Evolutionary conservation across 1,140 invertebrate species (phyloP).

Genomic region (Lanistes nyassanus): DNA sequence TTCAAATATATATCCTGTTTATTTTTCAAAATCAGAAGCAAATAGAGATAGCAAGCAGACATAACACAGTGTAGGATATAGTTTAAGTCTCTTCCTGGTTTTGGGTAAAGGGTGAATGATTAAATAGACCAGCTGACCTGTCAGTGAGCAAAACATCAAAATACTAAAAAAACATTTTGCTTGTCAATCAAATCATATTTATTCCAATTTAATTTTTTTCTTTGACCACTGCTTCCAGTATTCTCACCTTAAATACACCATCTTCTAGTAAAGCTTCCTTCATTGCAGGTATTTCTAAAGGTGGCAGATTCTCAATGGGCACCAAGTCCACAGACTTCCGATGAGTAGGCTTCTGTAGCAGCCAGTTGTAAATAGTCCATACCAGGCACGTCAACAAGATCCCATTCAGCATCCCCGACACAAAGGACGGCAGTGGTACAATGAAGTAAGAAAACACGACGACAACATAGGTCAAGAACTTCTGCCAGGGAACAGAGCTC

Average conservation of each 20-base stretch:
- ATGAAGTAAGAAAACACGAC: conserved; percentile 54
- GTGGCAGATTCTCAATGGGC: conserved; percentile 49
- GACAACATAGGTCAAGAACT: conserved; percentile 33
- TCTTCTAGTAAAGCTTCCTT: conserved; percentile 52
- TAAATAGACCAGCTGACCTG: too few relatives aligned
- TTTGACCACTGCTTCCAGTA: too few relatives aligned
- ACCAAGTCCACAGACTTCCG: conserved; percentile 37
- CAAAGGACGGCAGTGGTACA: conserved; percentile 58
- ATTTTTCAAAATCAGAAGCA: too few relatives aligned
- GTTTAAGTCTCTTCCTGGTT: too few relatives aligned
- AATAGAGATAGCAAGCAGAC: too few relatives aligned
- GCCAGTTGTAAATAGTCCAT: conserved; percentile 49
- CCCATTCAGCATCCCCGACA: conserved; percentile 60
- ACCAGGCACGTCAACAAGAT: conserved; percentile 40
- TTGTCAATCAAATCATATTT: too few relatives aligned
- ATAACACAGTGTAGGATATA: too few relatives aligned
- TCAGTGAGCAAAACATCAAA: too few relatives aligned
- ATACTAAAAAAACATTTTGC: too few relatives aligned
- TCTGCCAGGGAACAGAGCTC: conserved; percentile 37
- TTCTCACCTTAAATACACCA: conserved; percentile 56
- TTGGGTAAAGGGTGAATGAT: too few relatives aligned
- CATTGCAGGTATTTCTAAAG: conserved; percentile 58
- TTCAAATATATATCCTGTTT: too few relatives aligned
- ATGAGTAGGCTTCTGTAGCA: conserved; percentile 38
- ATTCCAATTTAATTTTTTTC: too few relatives aligned